These are phyloP conservation scores for Saxidomus purpurata DNA, from an alignment of 1,140 invertebrate genomes.

Conservation along the genomic window DNA sequence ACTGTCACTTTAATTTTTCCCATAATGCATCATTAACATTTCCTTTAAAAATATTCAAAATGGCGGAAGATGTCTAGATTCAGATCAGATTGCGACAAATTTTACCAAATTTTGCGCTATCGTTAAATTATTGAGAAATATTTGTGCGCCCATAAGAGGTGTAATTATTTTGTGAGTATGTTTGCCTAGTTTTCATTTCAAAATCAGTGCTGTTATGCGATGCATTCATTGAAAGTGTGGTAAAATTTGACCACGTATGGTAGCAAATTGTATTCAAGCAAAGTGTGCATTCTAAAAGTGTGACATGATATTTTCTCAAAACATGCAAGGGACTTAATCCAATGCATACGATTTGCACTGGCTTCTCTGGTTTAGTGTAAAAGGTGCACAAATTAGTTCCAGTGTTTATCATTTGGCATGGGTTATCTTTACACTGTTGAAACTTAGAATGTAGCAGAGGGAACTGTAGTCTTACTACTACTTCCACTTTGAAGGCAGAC, in stretches of 20 bases:
- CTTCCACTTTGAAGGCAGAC: too few relatives aligned
- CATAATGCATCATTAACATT: constrained; percentile 46
- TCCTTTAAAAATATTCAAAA: constrained; percentile 60
- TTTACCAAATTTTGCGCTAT: constrained; percentile 16
- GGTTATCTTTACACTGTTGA: too few relatives aligned
- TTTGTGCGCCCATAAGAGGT: neutral
- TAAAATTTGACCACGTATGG: constrained; percentile 42
- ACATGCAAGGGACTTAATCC: neutral
- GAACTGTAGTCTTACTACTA: too few relatives aligned
- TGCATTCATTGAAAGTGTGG: neutral
- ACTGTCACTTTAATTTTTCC: constrained; percentile 60
- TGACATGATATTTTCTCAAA: neutral
- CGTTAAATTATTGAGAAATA: neutral
- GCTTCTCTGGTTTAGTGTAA: too few relatives aligned
- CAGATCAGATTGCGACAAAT: neutral
- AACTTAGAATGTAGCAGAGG: too few relatives aligned
- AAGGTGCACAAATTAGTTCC: too few relatives aligned
- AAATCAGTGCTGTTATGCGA: neutral
- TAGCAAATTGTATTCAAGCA: too few relatives aligned
- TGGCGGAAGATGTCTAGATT: constrained; percentile 26
- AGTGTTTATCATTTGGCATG: too few relatives aligned
- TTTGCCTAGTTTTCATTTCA: neutral
- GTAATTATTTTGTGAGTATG: constrained; percentile 26
- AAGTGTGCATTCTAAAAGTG: too few relatives aligned
- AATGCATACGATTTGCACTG: too few relatives aligned